phyloP scores from a whole-genome alignment of 2,113 vertebrate species.

The Beaufortia kweichowensis region DNA sequence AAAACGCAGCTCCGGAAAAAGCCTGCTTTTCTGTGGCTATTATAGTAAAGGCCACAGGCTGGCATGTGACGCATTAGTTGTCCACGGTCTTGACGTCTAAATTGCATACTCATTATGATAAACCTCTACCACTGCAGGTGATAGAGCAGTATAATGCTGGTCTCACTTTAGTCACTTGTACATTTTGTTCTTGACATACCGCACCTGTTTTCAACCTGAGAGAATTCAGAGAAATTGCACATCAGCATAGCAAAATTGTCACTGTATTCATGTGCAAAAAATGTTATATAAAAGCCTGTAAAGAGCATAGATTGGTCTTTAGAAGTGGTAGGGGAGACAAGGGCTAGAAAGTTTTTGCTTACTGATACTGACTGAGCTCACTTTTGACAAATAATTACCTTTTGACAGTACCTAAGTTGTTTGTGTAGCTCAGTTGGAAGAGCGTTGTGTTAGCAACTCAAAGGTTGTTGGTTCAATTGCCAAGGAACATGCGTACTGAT shows the following conservation, averaged over 20 bases:
- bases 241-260: not conserved
- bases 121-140: not conserved
- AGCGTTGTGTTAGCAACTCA: too few species aligned
- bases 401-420: too few species aligned
- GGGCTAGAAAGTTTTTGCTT: too few species aligned
- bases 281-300: too few species aligned
- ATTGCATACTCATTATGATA: slow-evolving; percentile 8
- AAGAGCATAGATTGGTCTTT: too few species aligned
- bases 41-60: slow-evolving; percentile 11
- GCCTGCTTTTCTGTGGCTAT: slow-evolving; percentile 11
- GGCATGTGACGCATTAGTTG: slow-evolving; percentile 11
- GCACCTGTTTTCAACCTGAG: not conserved
- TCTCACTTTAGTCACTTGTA: not conserved
- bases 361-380: too few species aligned
- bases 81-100: not conserved
- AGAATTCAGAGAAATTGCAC: not conserved
- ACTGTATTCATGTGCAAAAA: too few species aligned
- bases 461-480: too few species aligned
- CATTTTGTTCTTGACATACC: slow-evolving; percentile 15
- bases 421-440: too few species aligned
- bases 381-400: too few species aligned
- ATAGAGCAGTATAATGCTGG: not conserved
- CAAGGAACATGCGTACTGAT: too few species aligned
- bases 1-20: not conserved
- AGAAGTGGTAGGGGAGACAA: too few species aligned